These are phyloP conservation scores for Recurvirostra avosetta DNA, from an alignment of 2,113 vertebrate genomes.

Conservation along the genomic window DNA sequence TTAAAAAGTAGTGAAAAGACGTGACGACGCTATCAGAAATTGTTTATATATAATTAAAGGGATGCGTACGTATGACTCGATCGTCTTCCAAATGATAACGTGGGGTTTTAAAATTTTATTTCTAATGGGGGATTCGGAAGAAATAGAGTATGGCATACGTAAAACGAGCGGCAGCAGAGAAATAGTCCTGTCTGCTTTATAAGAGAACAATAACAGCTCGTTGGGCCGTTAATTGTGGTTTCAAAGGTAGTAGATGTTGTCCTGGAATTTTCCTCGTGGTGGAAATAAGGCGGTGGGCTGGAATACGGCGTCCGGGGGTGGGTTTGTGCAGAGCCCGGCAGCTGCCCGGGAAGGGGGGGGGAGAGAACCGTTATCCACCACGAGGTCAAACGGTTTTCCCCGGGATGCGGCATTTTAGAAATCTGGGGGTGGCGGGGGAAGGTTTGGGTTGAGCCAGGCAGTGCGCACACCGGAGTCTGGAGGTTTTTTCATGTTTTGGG, in stretches of 20 bases:
- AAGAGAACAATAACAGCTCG: fast-evolving
- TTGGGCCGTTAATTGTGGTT: not conserved
- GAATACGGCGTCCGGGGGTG: fast-evolving
- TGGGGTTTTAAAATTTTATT: not conserved
- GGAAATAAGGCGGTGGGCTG: not conserved
- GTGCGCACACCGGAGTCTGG: fast-evolving
- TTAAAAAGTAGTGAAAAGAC: not conserved
- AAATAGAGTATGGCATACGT: not conserved
- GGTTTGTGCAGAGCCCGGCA: not conserved
- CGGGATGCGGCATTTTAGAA: not conserved
- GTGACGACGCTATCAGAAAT: not conserved
- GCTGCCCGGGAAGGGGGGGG: not conserved
- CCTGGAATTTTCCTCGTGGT: not conserved
- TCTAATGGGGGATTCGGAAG: not conserved
- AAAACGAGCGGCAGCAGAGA: not conserved
- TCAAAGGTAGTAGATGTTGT: not conserved
- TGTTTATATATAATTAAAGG: not conserved
- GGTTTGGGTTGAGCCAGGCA: not conserved
- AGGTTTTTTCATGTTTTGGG: not conserved
- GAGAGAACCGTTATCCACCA: not conserved
- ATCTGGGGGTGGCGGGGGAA: fast-evolving
- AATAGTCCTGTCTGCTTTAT: not conserved
- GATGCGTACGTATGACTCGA: fast-evolving
- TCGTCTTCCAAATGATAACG: fast-evolving
- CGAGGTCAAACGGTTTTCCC: not conserved